Evolutionary conservation across 1,140 invertebrate species (phyloP).

Genomic region (Pemphigus obesinymphae): DNA sequence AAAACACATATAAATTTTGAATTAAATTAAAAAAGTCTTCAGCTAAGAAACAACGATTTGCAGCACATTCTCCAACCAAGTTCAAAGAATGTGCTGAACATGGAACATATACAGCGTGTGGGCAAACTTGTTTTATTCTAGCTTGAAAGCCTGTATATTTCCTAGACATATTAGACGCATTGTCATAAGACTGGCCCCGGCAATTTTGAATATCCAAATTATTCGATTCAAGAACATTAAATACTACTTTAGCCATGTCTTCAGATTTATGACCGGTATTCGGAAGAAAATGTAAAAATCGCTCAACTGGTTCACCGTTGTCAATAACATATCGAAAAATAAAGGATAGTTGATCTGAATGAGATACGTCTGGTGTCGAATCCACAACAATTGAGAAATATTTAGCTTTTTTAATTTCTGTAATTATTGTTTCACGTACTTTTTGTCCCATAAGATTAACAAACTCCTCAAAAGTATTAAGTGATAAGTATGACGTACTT

Average conservation of each 20-base stretch:
- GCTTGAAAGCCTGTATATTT: conserved; percentile 48
- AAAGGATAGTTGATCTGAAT: neutral
- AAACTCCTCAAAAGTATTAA: conserved; percentile 44
- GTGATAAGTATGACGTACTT: conserved; percentile 43
- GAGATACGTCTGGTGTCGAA: too few species aligned
- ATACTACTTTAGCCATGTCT: neutral
- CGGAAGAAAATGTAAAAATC: too few species aligned
- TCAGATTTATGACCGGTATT: conserved; percentile 9
- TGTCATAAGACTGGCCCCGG: conserved; percentile 47
- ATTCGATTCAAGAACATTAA: neutral
- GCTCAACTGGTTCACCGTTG: too few species aligned
- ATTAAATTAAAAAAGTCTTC: conserved; percentile 16
- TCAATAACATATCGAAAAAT: neutral
- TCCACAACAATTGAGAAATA: neutral
- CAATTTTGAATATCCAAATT: conserved; percentile 42
- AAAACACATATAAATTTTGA: conserved; percentile 4
- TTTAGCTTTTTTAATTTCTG: conserved; percentile 45
- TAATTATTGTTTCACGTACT: conserved; percentile 43
- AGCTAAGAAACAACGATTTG: conserved; percentile 21
- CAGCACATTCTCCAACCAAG: conserved; percentile 47
- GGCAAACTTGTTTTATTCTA: conserved; percentile 47
- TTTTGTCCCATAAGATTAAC: conserved; percentile 44
- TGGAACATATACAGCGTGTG: conserved; percentile 46
- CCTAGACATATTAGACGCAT: conserved; percentile 48
- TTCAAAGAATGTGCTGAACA: too few species aligned